A percentile compares a stretch with the other conserved stretches of the same genome.
These are phyloP conservation scores for Scaptomyza graminum DNA, from an alignment of 1,140 invertebrate species.

Conservation along the genomic window DNA sequence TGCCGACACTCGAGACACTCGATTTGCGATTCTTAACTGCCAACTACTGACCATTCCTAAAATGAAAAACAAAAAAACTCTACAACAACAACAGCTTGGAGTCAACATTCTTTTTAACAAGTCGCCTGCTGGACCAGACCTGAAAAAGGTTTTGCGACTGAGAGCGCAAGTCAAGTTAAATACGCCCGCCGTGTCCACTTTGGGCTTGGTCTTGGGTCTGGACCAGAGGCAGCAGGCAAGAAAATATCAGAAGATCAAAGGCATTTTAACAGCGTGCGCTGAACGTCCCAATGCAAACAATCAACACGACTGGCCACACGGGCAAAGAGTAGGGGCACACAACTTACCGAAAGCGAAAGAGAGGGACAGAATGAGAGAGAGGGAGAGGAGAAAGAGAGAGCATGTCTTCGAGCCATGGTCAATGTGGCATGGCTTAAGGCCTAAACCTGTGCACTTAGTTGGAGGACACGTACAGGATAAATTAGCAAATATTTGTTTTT, in stretches of 20 bases:
- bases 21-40: slow-evolving; percentile 33
- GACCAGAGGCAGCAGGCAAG: slow-evolving; percentile 33
- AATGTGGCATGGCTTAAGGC: slow-evolving; percentile 69
- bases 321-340: slow-evolving; percentile 29
- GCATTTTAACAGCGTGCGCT: slow-evolving; percentile 80
- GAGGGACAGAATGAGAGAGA: slow-evolving; percentile 9
- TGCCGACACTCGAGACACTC: slow-evolving; percentile 26
- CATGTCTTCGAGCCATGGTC: slow-evolving; percentile 42
- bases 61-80: slow-evolving; percentile 22
- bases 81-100: slow-evolving; percentile 59
- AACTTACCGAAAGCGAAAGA: background rate
- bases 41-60: slow-evolving; percentile 33
- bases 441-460: slow-evolving; percentile 80
- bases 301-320: slow-evolving; percentile 68
- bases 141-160: slow-evolving; percentile 56
- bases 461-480: slow-evolving; percentile 82
- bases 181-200: slow-evolving; percentile 73
- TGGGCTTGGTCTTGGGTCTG: slow-evolving; percentile 18
- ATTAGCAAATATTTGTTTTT: slow-evolving; percentile 82
- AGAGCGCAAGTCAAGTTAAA: slow-evolving; percentile 64
- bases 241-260: slow-evolving; percentile 82
- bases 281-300: slow-evolving; percentile 72
- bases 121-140: slow-evolving; percentile 57
- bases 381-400: slow-evolving; percentile 12
- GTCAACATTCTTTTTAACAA: slow-evolving; percentile 81